phyloP scores from a whole-genome alignment of 2,888 invertebrate species.

The Callyntrura guangdongensis region DNA sequence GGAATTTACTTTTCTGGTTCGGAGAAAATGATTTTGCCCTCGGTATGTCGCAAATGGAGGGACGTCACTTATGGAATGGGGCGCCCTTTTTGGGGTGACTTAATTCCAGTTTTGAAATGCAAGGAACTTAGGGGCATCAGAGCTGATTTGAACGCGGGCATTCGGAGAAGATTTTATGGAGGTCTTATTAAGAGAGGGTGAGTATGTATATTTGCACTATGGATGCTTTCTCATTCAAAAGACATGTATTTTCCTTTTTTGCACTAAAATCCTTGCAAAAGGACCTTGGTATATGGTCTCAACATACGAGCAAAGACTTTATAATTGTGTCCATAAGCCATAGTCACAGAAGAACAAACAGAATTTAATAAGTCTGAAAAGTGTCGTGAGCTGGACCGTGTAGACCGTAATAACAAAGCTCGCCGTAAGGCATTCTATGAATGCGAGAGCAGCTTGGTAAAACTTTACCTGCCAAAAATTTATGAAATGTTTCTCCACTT shows the following conservation, averaged over 20 bases:
- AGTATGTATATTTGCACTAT: conserved; percentile 28
- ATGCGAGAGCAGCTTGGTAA: conserved; percentile 26
- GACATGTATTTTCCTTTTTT: no score
- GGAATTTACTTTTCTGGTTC: conserved; percentile 91
- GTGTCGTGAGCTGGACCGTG: background rate
- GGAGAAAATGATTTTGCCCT: conserved; percentile 93
- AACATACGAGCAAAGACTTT: no score
- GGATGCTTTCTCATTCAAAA: no score
- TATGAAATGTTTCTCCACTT: conserved; percentile 3
- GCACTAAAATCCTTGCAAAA: no score
- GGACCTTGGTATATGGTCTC: no score
- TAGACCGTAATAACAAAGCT: conserved; percentile 18
- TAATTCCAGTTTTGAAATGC: conserved; percentile 94
- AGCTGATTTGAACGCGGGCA: conserved; percentile 86
- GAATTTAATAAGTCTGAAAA: background rate
- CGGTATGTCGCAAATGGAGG: conserved; percentile 88
- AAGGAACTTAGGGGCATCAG: conserved; percentile 90
- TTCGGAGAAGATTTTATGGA: conserved; percentile 90
- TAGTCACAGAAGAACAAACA: background rate
- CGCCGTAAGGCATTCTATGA: conserved; percentile 5
- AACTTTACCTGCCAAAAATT: conserved; percentile 43
- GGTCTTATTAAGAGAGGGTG: conserved; percentile 86
- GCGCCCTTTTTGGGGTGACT: conserved; percentile 91
- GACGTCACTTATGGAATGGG: conserved; percentile 92
- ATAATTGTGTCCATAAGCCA: conserved; percentile 8